Conservation (phyloP, 2,797 vertebrate species). For the Siniperca scherzeri region DNA sequence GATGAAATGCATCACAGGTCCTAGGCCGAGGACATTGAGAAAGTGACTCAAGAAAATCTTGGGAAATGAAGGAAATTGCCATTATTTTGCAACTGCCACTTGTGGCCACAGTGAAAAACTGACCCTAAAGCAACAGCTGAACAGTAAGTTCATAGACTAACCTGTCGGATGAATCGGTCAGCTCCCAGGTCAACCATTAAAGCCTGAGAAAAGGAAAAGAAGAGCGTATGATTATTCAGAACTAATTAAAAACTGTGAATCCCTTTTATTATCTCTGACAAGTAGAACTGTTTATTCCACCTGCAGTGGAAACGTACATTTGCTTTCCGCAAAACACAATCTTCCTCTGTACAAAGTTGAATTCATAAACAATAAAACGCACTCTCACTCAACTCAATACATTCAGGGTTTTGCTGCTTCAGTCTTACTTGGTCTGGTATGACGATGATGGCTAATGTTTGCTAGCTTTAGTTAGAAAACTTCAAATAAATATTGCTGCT, state of each 20-base stretch:
- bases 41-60: background rate
- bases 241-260: too few species aligned
- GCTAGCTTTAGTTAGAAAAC: slow-evolving; percentile 8
- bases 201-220: slow-evolving; percentile 85
- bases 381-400: background rate
- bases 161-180: slow-evolving; percentile 98
- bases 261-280: too few species aligned
- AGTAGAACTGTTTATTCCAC: too few species aligned
- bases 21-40: background rate
- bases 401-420: background rate
- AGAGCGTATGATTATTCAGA: slow-evolving; percentile 17
- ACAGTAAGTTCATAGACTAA: slow-evolving; percentile 71
- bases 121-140: too few species aligned
- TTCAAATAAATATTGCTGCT: background rate
- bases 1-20: slow-evolving; percentile 46
- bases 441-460: background rate
- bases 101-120: background rate
- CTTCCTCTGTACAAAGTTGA: background rate
- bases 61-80: background rate
- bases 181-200: slow-evolving; percentile 98
- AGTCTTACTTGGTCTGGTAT: background rate
- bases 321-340: slow-evolving; percentile 16
- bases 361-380: background rate
- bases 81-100: background rate
- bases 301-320: too few species aligned